Conservation (phyloP, 2,888 invertebrate genomes). For the Calameuta filiformis region DNA sequence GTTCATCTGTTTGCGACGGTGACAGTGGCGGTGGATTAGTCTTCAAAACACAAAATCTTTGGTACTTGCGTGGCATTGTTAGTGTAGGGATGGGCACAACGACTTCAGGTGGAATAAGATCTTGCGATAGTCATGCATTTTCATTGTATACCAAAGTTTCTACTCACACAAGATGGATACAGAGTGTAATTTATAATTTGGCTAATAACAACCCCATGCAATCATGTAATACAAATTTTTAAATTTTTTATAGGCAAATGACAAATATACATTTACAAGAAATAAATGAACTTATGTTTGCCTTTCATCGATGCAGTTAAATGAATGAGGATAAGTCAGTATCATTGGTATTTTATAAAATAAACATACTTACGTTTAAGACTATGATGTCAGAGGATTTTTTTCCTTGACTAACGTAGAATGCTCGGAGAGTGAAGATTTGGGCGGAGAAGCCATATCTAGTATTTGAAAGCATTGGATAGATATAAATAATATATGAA, state of each 20-base stretch:
- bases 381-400: background rate
- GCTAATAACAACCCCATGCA: background rate
- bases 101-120: conserved; percentile 30
- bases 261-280: background rate
- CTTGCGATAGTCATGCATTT: conserved; percentile 56
- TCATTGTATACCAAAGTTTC: conserved; percentile 60
- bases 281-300: background rate
- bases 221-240: background rate
- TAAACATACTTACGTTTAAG: background rate
- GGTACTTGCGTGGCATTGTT: conserved; percentile 66
- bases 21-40: conserved; percentile 68
- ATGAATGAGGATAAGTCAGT: background rate
- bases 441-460: conserved; percentile 37
- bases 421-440: conserved; percentile 9
- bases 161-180: conserved; percentile 54
- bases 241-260: background rate
- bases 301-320: background rate
- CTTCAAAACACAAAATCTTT: conserved; percentile 52
- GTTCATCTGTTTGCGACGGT: conserved; percentile 65
- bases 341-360: background rate
- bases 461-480: conserved; percentile 11
- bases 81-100: conserved; percentile 58
- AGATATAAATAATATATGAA: background rate
- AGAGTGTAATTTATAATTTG: conserved; percentile 40
- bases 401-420: background rate